Percentiles rank a stretch among this genome's conserved stretches.
Evolutionary conservation across 2,888 invertebrate species (phyloP).

Genomic region (Neoaliturus tenellus): DNA sequence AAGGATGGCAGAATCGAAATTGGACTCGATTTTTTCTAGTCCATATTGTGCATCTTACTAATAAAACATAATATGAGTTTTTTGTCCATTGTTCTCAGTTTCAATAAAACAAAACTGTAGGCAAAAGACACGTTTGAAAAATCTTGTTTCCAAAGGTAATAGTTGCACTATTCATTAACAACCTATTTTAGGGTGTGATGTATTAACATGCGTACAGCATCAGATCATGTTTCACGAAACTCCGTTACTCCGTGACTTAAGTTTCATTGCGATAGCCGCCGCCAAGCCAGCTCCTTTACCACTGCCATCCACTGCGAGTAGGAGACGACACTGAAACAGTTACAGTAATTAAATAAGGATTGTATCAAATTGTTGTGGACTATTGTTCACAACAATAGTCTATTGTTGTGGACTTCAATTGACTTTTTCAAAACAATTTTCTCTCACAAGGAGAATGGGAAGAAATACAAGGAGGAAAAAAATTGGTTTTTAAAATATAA

Average conservation of each 20-base stretch:
- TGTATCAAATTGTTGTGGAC: too few relatives aligned
- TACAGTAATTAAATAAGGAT: too few relatives aligned
- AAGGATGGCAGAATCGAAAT: too few relatives aligned
- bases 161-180: background rate
- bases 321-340: conserved; percentile 76
- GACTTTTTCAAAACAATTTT: too few relatives aligned
- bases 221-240: conserved; percentile 33
- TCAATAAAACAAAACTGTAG: background rate
- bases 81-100: background rate
- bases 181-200: background rate
- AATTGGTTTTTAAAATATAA: too few relatives aligned
- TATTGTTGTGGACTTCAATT: too few relatives aligned
- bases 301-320: conserved; percentile 87
- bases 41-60: too few relatives aligned
- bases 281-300: conserved; percentile 88
- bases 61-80: too few relatives aligned
- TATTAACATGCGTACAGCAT: background rate
- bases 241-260: conserved; percentile 66
- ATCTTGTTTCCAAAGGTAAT: background rate
- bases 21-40: background rate
- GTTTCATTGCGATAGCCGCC: conserved; percentile 82
- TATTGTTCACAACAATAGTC: too few relatives aligned
- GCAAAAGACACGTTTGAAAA: background rate
- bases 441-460: too few relatives aligned
- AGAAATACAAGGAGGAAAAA: too few relatives aligned